These are phyloP conservation scores for Pseudomyrmex gracilis DNA, from an alignment of 1,140 invertebrate species.

Conservation along the genomic window DNA sequence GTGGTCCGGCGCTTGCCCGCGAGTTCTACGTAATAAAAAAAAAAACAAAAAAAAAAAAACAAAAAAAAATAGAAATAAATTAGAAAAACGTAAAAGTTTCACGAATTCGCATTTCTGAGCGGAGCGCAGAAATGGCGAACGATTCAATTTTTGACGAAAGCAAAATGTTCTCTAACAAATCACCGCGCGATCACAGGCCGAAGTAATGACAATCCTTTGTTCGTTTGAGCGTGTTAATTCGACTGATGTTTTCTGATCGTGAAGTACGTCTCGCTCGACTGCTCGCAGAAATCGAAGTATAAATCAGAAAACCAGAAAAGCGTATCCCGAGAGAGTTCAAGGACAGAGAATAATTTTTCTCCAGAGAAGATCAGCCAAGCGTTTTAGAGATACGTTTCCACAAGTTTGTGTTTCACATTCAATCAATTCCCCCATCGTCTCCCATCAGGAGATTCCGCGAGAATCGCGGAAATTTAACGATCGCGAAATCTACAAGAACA, in stretches of 20 bases:
- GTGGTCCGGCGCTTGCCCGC: slow-evolving; percentile 7
- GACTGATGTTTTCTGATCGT: slow-evolving; percentile 62
- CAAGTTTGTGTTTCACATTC: too few species aligned
- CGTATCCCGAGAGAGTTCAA: slow-evolving; percentile 58
- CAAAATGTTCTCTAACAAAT: background rate
- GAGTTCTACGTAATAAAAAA: slow-evolving; percentile 4
- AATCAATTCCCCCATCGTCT: too few species aligned
- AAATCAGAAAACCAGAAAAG: slow-evolving; percentile 61
- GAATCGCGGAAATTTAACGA: too few species aligned
- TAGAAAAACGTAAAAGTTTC: background rate
- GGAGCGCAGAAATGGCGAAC: too few species aligned
- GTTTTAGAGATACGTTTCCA: slow-evolving; percentile 12
- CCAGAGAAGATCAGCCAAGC: slow-evolving; percentile 46
- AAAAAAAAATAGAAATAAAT: background rate
- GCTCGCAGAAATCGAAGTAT: slow-evolving; percentile 58
- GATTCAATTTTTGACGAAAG: background rate
- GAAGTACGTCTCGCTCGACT: slow-evolving; percentile 68
- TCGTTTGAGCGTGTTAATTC: slow-evolving; percentile 35
- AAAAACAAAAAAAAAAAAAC: background rate
- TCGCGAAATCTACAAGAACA: background rate
- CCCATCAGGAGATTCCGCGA: too few species aligned
- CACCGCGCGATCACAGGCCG: background rate
- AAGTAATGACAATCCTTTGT: slow-evolving; percentile 57
- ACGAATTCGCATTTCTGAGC: background rate
- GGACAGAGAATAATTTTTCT: slow-evolving; percentile 47